A percentile compares a stretch with the other conserved stretches of the same genome.
These are phyloP conservation scores for Neoarius graeffei DNA, from an alignment of 2,113 vertebrate genomes.

Conservation along the genomic window DNA sequence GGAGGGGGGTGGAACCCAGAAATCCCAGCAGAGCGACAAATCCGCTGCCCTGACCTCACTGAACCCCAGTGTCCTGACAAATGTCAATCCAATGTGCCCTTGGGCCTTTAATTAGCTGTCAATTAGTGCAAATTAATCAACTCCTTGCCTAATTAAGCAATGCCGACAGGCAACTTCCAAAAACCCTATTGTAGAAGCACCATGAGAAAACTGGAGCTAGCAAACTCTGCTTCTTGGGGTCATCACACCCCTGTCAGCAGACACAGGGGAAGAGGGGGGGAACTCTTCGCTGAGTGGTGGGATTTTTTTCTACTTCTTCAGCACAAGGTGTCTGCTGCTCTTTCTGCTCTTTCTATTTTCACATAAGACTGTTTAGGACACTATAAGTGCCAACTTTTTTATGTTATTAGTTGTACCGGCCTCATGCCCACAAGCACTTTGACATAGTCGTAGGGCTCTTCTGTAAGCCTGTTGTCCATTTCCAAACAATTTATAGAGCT, in stretches of 20 bases:
- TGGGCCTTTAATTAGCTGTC: constrained; percentile 97
- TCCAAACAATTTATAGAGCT: not conserved
- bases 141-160: constrained; percentile 99
- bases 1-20: constrained; percentile 25
- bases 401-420: not conserved
- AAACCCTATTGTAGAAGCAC: constrained; percentile 84
- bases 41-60: constrained; percentile 77
- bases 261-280: constrained; percentile 51
- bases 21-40: constrained; percentile 54
- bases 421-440: not conserved
- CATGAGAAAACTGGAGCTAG: constrained; percentile 93
- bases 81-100: constrained; percentile 92
- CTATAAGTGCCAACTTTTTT: constrained; percentile 23
- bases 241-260: constrained; percentile 67
- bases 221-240: constrained; percentile 85
- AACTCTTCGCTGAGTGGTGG: constrained; percentile 54
- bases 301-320: constrained; percentile 59
- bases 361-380: constrained; percentile 48
- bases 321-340: constrained; percentile 64
- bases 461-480: not conserved
- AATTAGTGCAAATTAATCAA: constrained; percentile 99
- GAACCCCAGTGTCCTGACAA: constrained; percentile 80
- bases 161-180: constrained; percentile 91
- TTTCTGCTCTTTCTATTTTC: constrained; percentile 27
- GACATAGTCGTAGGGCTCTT: not conserved